phyloP scores from a whole-genome alignment of 2,113 vertebrate genomes.

The Pseudolaguvia tuberculata region DNA sequence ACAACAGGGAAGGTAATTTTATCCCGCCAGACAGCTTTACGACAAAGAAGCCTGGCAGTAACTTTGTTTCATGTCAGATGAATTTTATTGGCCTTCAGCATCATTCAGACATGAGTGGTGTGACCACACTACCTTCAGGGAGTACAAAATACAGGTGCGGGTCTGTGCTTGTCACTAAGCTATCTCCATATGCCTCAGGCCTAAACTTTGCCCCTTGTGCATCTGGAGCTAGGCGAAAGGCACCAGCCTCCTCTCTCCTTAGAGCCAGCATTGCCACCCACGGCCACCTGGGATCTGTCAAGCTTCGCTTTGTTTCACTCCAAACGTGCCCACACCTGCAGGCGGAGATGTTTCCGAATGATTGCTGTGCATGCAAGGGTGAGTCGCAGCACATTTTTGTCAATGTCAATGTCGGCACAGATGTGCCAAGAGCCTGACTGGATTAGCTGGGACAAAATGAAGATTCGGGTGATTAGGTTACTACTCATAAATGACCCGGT shows the following conservation, averaged over 20 bases:
- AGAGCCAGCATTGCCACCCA: slow-evolving; percentile 29
- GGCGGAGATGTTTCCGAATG: slow-evolving; percentile 9
- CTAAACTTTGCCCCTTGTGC: slow-evolving; percentile 29
- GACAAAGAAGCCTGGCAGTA: slow-evolving; percentile 29
- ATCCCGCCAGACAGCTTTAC: background rate
- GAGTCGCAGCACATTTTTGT: slow-evolving; percentile 29
- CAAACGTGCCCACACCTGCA: slow-evolving; percentile 20
- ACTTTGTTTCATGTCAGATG: slow-evolving; percentile 25
- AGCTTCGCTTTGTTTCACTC: slow-evolving; percentile 19
- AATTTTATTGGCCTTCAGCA: slow-evolving; percentile 21
- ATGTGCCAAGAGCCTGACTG: slow-evolving; percentile 27
- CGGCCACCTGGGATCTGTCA: slow-evolving; percentile 49
- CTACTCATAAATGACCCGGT: slow-evolving; percentile 31
- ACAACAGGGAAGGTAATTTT: background rate
- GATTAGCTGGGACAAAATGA: slow-evolving; percentile 30
- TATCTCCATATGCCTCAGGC: slow-evolving; percentile 34
- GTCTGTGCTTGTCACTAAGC: slow-evolving; percentile 44
- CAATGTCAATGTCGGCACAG: slow-evolving; percentile 8
- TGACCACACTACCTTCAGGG: slow-evolving; percentile 33
- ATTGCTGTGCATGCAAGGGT: slow-evolving; percentile 2
- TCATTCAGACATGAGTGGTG: slow-evolving; percentile 22
- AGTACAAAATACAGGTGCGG: slow-evolving; percentile 37
- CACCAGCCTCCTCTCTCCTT: slow-evolving; percentile 8
- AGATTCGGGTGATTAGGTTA: slow-evolving; percentile 39
- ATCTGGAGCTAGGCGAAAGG: slow-evolving; percentile 33